A percentile compares a stretch with the other conserved stretches of the same genome.
Conservation (phyloP, 2,888 invertebrate species). For the Eupithecia inturbata region DNA sequence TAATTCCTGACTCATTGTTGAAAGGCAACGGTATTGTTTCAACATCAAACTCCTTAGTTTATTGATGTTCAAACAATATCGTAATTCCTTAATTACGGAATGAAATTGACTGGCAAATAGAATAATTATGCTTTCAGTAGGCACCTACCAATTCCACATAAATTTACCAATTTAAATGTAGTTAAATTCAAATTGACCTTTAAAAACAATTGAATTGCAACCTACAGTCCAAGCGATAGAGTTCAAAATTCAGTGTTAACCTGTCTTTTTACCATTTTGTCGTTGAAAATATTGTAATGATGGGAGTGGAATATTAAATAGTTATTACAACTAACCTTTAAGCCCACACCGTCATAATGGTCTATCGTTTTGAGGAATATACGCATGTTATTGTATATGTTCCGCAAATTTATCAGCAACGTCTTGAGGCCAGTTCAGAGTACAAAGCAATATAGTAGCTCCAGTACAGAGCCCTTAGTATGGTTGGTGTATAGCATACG, state of each 20-base stretch:
- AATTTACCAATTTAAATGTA: conserved; percentile 2
- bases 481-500: not conserved
- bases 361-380: conserved; percentile 3
- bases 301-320: not conserved
- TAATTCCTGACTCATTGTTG: not conserved
- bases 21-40: not conserved
- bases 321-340: not conserved
- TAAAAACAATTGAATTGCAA: not conserved
- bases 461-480: not conserved
- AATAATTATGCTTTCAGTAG: not conserved
- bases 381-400: not conserved
- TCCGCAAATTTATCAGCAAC: not conserved
- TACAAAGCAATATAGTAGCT: not conserved
- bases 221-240: not conserved
- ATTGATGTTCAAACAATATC: too few relatives aligned
- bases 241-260: not conserved
- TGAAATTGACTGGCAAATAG: not conserved
- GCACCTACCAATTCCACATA: not conserved
- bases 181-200: not conserved
- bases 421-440: not conserved
- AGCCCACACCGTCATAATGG: not conserved
- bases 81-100: too few relatives aligned
- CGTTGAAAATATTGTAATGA: not conserved
- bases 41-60: too few relatives aligned
- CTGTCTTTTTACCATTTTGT: not conserved